A percentile compares a stretch with the other conserved stretches of the same genome.
These are phyloP conservation scores for Capitella teleta DNA, from an alignment of 1,140 invertebrate species.

Conservation along the genomic window DNA sequence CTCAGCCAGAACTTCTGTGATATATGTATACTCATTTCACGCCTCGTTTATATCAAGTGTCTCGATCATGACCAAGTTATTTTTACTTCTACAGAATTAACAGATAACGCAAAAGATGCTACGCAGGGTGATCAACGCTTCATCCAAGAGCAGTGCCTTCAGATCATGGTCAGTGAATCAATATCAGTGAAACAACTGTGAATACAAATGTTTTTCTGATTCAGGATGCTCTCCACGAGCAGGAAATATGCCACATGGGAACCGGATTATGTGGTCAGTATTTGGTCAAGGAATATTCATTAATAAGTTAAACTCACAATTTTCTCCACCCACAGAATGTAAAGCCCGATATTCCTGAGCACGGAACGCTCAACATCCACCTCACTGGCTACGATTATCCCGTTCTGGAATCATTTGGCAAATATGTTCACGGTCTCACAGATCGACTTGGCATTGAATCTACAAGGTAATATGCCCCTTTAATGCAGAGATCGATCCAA, in stretches of 20 bases:
- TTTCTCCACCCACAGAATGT: not conserved
- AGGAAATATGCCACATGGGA: not conserved
- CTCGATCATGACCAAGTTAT: too few relatives aligned
- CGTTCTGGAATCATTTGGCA: constrained; percentile 66
- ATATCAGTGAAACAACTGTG: too few relatives aligned
- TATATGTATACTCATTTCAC: too few relatives aligned
- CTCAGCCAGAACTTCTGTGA: too few relatives aligned
- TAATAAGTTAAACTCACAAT: not conserved
- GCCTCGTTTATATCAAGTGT: too few relatives aligned
- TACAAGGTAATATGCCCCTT: too few relatives aligned
- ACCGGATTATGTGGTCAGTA: not conserved
- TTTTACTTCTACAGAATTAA: too few relatives aligned
- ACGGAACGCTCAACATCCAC: constrained; percentile 63
- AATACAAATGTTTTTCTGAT: not conserved
- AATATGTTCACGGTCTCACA: constrained; percentile 60
- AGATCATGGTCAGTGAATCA: too few relatives aligned
- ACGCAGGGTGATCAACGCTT: too few relatives aligned
- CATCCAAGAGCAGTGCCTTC: too few relatives aligned
- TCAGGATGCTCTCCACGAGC: not conserved
- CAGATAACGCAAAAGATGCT: too few relatives aligned
- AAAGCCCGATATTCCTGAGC: constrained; percentile 48
- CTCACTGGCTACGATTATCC: constrained; percentile 71
- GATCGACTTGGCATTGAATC: constrained; percentile 61
- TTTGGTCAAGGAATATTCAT: not conserved
- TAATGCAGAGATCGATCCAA: too few relatives aligned